Base-by-base conservation (phyloP, 2,888 invertebrate species). In the Parnassius orleans region DNA sequence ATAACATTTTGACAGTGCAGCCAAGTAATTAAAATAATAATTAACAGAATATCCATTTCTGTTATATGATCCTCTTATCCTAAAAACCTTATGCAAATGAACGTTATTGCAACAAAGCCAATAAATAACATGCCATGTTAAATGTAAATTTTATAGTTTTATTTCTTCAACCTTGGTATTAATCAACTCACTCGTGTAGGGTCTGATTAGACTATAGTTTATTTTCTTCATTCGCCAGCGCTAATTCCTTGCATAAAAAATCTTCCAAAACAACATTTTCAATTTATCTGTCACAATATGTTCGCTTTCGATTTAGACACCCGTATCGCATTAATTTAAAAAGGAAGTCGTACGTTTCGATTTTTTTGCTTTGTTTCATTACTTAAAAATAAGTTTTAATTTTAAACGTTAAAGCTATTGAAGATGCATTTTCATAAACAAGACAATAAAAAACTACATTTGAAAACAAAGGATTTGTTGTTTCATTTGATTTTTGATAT, bases 91-190 rank as follows among this genome's bases (percentile, higher is more conserved):
- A 51, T 55, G 55, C 55, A 51, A 53, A 60, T 54, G 11, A 12
- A 15, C 41, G 50, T 46, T 15, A 14, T 47, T 53, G 19, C 51
- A 41, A 14, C 15, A 9, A 9, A 46, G 43, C 24, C 33, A 56
- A 56, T 61, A 57, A 57, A 57, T 57, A 61, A 57, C 48, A n/a
- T 9, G 11, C 48, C 42, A 47, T 47, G 11, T 53, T 53, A 41
- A 57, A 53, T 46, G 53, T 15, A 24, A 33, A 15, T 42, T 57
- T 54, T 57, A 14, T 53, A 50, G n/a, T 58, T 62, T 57, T 62
- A 53, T 62, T 57, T 57, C 10, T 53, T 12, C 53, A 53, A 48
- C 56, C 53, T 57, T 33, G 14, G 48, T 42, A 62, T 57, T 57
- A 57, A 62, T 57, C 42, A 56, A 52, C n/a, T 46, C 52, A 15